A percentile compares a stretch with the other conserved stretches of the same genome.
These are phyloP conservation scores for Microcebus murinus DNA, from an alignment of 2,113 vertebrate species.

Conservation along the genomic window DNA sequence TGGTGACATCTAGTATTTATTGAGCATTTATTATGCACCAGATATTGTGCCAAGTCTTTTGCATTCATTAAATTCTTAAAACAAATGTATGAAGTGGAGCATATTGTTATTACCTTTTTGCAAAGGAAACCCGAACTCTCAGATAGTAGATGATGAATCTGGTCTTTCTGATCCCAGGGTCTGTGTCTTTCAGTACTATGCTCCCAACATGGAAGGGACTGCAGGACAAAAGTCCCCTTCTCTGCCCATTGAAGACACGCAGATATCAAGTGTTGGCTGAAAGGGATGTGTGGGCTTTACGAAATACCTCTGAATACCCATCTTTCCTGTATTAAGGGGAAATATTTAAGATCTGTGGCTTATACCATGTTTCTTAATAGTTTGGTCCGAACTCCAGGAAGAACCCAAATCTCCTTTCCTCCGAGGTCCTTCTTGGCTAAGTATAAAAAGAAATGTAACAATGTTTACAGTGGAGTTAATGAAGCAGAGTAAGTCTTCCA, in stretches of 20 bases:
- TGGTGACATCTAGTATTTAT: neutral
- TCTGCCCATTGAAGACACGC: neutral
- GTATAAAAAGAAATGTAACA: neutral
- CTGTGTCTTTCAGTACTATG: neutral
- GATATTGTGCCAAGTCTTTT: neutral
- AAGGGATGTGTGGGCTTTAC: neutral
- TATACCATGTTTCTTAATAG: neutral
- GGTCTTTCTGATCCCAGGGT: neutral
- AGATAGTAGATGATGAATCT: neutral
- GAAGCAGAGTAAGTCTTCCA: neutral
- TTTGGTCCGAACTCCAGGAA: neutral
- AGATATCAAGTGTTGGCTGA: neutral
- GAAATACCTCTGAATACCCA: neutral
- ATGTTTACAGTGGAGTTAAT: neutral
- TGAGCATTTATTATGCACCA: neutral
- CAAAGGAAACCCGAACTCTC: neutral
- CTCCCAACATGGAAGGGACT: neutral
- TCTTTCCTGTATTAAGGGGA: neutral
- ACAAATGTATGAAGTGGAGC: neutral
- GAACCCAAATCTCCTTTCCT: neutral
- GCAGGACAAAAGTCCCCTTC: neutral
- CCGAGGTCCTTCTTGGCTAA: neutral
- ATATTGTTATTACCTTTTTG: neutral
- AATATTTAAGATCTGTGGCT: neutral
- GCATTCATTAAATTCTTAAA: constrained; percentile 4